phyloP scores from a whole-genome alignment of 2,113 vertebrate genomes.

The Ovis canadensis region DNA sequence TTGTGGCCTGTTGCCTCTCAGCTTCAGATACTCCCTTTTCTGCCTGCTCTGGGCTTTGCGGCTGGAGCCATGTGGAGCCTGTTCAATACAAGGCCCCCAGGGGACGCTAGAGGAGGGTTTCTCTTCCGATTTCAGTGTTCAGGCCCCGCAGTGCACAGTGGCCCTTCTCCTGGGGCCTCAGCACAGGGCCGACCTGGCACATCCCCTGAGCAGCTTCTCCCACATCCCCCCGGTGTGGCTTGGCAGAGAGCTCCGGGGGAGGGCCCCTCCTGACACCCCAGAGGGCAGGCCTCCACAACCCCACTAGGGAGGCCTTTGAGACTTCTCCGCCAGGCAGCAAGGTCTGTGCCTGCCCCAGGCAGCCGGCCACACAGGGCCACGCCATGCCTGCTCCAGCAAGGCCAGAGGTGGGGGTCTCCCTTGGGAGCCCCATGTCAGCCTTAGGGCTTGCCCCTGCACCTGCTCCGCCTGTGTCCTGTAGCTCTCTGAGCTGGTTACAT shows the following conservation, averaged over 20 bases:
- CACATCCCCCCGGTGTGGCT: neutral
- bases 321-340: rapidly evolving
- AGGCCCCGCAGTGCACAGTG: neutral
- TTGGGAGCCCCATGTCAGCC: neutral
- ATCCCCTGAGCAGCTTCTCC: neutral
- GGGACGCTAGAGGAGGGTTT: neutral
- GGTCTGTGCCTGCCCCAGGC: neutral
- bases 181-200: neutral
- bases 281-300: neutral
- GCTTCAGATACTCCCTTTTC: neutral
- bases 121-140: neutral
- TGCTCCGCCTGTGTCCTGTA: no score
- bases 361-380: rapidly evolving
- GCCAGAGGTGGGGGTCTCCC: no score
- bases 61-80: rapidly evolving
- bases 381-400: neutral
- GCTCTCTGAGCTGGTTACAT: rapidly evolving
- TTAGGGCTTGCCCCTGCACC: neutral
- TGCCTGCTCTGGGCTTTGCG: neutral
- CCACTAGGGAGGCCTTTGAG: neutral
- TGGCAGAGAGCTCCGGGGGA: neutral
- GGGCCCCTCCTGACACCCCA: neutral
- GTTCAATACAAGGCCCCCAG: no score
- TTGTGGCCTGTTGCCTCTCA: neutral
- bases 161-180: neutral